Evolutionary conservation across 1,140 invertebrate species (phyloP), one percentile per base, ranked within the genome.

Genomic region (Nomia melanderi): DNA sequence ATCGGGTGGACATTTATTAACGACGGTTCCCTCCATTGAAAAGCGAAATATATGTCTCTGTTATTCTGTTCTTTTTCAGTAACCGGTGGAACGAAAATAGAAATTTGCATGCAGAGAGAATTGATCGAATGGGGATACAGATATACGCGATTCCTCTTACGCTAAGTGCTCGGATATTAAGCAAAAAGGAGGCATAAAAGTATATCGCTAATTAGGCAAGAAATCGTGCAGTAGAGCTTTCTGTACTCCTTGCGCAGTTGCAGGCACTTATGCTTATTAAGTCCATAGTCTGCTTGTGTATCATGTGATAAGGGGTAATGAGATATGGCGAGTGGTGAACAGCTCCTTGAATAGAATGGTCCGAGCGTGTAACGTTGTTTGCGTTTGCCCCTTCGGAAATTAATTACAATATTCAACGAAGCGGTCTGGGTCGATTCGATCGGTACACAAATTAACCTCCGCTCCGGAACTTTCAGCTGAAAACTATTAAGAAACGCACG

Each of bases 231-330:
- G 36, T 44, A 8, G 25, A 9, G 63, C 25, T 23, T 60, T 25
- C 2, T 7, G 1, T 63, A 41, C 25, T 25, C 27, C 14, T n/a
- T 3, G 8, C 36, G 50, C 53, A 57, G 39, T 65, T 33, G 67
- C 44, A 50, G 36, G 54, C 77, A 83, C 82, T 83, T 83, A 83
- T 63, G 72, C 66, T 76, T 69, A 79, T 83, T 83, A 83, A 83
- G 71, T 72, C 62, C 70, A 59, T 75, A 71, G 60, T 82, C 81
- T 82, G 67, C 39, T 29, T 72, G 78, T 59, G 71, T 65, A 39
- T 60, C 64, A 39, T 50, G 64, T 66, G 60, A 82, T 83, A 77
- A 78, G 57, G 36, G 66, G 25, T 63, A 77, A 71, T 63, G 67
- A 76, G 54, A 82, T 54, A 47, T 44, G 29, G 47, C 41, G 71